phyloP scores from a whole-genome alignment of 2,888 invertebrate species.

The Agonopterix arenella region DNA sequence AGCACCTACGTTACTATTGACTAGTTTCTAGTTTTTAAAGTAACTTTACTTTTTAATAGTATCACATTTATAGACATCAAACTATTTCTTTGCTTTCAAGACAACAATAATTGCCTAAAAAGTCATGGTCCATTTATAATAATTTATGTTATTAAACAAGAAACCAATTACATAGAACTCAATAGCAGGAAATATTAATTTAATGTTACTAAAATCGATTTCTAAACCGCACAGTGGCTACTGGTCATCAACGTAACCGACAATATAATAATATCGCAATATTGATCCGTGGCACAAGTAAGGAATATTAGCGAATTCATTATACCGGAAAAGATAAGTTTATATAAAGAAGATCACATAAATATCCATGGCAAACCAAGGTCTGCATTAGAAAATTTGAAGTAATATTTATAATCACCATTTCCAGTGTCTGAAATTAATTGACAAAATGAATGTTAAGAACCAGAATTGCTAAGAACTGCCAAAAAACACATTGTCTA shows the following conservation, averaged over 20 bases:
- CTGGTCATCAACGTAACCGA: conserved; percentile 41
- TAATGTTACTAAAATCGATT: conserved; percentile 51
- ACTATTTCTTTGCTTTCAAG: not conserved
- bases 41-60: not conserved
- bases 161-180: conserved; percentile 34
- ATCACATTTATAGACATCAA: not conserved
- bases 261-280: conserved; percentile 46
- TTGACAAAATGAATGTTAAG: too few relatives aligned
- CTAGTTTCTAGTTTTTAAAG: too few relatives aligned
- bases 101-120: not conserved
- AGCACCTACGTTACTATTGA: too few relatives aligned
- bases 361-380: too few relatives aligned
- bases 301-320: not conserved
- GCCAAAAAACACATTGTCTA: too few relatives aligned
- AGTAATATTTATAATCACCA: too few relatives aligned
- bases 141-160: conserved; percentile 29
- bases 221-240: conserved; percentile 54
- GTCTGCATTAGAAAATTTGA: too few relatives aligned
- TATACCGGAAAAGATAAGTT: too few relatives aligned
- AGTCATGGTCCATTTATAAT: conserved; percentile 5
- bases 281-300: conserved; percentile 22
- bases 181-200: conserved; percentile 52
- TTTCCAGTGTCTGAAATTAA: too few relatives aligned
- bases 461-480: too few relatives aligned
- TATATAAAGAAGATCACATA: too few relatives aligned